phyloP scores from a whole-genome alignment of 23 tunicate genomes.

The Aplidium turbinatum region DNA sequence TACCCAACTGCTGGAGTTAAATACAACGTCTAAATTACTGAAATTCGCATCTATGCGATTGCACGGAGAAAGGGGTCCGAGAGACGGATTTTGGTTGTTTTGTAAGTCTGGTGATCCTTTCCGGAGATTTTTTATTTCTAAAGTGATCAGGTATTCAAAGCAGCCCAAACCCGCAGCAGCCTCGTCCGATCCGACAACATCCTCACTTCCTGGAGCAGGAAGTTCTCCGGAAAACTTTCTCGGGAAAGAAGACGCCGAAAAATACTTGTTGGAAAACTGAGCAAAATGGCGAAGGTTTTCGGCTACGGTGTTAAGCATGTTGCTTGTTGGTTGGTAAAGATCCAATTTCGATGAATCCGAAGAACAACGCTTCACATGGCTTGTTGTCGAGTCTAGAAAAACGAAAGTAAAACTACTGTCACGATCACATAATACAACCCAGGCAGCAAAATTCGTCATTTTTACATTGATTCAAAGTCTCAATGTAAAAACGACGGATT shows the following conservation, averaged over 20 bases:
- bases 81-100: not conserved
- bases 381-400: not conserved
- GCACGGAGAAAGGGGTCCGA: conserved; percentile 1
- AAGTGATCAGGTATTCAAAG: conserved; percentile 35
- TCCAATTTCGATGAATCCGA: conserved; percentile 15
- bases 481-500: too few relatives aligned
- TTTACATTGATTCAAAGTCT: too few relatives aligned
- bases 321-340: conserved; percentile 31
- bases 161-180: not conserved
- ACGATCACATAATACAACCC: too few relatives aligned
- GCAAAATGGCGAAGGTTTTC: conserved; percentile 45
- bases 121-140: conserved; percentile 32
- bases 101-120: conserved; percentile 6
- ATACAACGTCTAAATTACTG: conserved; percentile 65
- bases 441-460: too few relatives aligned
- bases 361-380: conserved; percentile 16
- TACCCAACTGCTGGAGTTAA: conserved; percentile 76
- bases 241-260: not conserved
- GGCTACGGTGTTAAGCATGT: conserved; percentile 54
- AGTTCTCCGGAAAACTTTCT: not conserved
- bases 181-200: not conserved
- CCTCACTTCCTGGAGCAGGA: not conserved
- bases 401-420: too few relatives aligned
- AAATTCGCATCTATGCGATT: conserved; percentile 57
- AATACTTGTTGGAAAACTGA: not conserved